Conservation (phyloP, 2,113 vertebrate species). For the Rhadina sibilatrix region DNA sequence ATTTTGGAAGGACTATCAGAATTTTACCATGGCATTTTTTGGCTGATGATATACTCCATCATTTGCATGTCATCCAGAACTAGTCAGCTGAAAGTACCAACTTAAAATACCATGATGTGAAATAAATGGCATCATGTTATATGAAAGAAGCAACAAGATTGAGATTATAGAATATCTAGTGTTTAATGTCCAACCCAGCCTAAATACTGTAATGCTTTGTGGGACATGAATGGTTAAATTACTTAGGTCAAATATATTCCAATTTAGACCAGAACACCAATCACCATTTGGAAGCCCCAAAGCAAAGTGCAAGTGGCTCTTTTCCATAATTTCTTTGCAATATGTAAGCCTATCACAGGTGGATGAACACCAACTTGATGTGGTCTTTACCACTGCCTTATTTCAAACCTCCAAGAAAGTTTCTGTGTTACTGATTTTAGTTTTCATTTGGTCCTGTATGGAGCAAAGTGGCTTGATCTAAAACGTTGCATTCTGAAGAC, state of each 20-base stretch:
- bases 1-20: background rate
- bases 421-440: background rate
- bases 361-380: background rate
- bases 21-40: background rate
- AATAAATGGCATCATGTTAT: background rate
- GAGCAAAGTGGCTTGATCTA: background rate
- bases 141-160: background rate
- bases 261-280: background rate
- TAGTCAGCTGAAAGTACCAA: background rate
- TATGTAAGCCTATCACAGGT: background rate
- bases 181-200: background rate
- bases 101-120: background rate
- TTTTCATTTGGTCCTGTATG: background rate
- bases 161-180: background rate
- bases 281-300: background rate
- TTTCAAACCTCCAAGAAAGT: background rate
- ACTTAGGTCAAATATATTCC: background rate
- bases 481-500: background rate
- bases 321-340: background rate
- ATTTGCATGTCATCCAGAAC: background rate
- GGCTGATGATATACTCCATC: background rate
- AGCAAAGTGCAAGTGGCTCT: background rate
- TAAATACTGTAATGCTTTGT: background rate
- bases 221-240: background rate
- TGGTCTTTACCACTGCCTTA: background rate